These are phyloP conservation scores for Nanorana parkeri DNA, from an alignment of 2,113 vertebrate genomes.

Conservation along the genomic window DNA sequence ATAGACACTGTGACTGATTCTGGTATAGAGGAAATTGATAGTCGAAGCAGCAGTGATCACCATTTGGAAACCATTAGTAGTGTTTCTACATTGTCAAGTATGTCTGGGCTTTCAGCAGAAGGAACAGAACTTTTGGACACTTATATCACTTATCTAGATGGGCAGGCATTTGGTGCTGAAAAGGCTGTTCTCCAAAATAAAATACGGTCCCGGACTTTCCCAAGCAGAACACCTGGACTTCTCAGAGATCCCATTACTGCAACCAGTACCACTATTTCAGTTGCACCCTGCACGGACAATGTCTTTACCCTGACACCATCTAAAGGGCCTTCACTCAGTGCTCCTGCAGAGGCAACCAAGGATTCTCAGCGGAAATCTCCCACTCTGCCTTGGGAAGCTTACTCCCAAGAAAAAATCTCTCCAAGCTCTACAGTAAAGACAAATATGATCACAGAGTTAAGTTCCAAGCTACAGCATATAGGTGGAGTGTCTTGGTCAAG, in stretches of 20 bases:
- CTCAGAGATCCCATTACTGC: constrained; percentile 68
- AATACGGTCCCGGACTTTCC: constrained; percentile 63
- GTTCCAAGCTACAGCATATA: constrained; percentile 90
- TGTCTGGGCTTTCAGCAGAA: constrained; percentile 72
- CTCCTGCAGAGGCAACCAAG: constrained; percentile 56
- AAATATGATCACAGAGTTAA: constrained; percentile 91
- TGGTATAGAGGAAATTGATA: constrained; percentile 92
- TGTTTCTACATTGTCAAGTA: constrained; percentile 75
- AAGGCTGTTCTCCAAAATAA: constrained; percentile 73
- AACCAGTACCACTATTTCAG: constrained; percentile 71
- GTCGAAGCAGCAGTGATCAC: constrained; percentile 91
- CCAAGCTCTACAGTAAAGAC: constrained; percentile 84
- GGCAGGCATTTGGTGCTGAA: constrained; percentile 85
- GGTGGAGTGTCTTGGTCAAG: constrained; percentile 73
- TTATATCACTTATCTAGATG: constrained; percentile 91
- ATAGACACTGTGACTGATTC: constrained; percentile 88
- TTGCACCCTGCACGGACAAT: constrained; percentile 65
- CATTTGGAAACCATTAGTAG: constrained; percentile 86
- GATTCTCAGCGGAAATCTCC: constrained; percentile 62
- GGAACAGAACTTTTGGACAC: constrained; percentile 86
- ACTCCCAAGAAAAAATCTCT: constrained; percentile 70
- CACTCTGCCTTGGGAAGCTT: constrained; percentile 70
- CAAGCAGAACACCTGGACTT: constrained; percentile 58
- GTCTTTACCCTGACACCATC: constrained; percentile 66
- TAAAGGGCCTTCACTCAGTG: constrained; percentile 56